Percentiles rank a stretch among this genome's conserved stretches.
These are phyloP conservation scores for Hyppa rectilinea DNA, from an alignment of 2,888 invertebrate genomes.

Conservation along the genomic window DNA sequence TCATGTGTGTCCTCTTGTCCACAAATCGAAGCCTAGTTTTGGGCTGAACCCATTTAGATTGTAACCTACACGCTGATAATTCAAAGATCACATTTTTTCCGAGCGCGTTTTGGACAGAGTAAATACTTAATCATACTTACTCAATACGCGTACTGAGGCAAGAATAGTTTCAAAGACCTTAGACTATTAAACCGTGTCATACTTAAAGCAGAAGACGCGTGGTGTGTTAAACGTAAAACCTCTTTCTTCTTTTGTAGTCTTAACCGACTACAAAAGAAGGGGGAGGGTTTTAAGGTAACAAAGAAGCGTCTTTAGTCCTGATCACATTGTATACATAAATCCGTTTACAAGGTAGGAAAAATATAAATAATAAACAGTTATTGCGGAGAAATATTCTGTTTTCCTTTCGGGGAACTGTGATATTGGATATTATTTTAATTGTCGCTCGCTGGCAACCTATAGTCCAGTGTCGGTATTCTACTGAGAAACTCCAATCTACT, in stretches of 20 bases:
- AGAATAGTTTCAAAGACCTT: neutral
- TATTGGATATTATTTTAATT: slow-evolving; percentile 13
- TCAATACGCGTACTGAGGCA: neutral
- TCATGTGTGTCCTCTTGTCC: neutral
- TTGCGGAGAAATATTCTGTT: neutral
- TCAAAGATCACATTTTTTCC: no score
- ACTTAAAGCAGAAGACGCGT: neutral
- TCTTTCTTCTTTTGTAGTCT: no score
- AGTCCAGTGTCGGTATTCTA: neutral
- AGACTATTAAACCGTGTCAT: neutral
- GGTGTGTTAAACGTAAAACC: neutral
- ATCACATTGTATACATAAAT: neutral
- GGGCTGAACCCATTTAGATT: neutral
- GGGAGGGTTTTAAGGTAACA: no score
- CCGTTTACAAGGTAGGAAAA: neutral
- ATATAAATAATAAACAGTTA: slow-evolving; percentile 5
- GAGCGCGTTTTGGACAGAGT: neutral
- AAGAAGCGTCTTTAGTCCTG: neutral
- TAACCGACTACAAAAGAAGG: no score
- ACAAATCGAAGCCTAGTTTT: neutral
- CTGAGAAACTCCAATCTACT: neutral
- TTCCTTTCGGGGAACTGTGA: neutral
- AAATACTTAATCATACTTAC: neutral
- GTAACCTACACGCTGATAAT: no score
- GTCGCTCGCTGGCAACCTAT: neutral